A percentile compares a stretch with the other conserved stretches of the same genome.
Evolutionary conservation across 2,797 vertebrate species (phyloP).

Genomic region (Smutsia temminckii): DNA sequence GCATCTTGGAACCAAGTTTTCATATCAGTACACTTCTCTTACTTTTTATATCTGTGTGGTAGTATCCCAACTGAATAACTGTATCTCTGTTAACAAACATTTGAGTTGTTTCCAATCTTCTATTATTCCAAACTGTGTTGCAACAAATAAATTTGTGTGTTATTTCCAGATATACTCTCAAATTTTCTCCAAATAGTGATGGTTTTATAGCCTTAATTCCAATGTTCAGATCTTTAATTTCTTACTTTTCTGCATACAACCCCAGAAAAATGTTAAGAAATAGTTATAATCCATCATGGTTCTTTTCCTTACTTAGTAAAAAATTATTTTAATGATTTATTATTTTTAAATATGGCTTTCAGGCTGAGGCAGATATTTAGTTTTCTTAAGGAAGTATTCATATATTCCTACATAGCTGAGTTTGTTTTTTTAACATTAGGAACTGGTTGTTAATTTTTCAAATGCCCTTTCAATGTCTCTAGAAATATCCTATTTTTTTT

Average conservation of each 20-base stretch:
- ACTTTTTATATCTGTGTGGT: not conserved
- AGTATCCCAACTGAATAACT: not conserved
- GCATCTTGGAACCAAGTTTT: not conserved
- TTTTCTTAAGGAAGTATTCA: not conserved
- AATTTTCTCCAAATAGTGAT: not conserved
- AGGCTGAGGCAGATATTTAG: not conserved
- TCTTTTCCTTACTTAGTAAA: not conserved
- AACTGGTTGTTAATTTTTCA: constrained; percentile 12
- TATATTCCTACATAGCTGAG: not conserved
- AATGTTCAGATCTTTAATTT: not conserved
- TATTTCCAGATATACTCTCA: not conserved
- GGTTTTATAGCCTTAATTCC: constrained; percentile 3
- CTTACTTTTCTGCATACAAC: not conserved
- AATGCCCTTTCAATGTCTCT: not conserved
- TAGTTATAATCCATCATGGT: not conserved
- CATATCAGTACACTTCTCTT: not conserved
- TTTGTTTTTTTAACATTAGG: not conserved
- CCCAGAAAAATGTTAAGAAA: not conserved
- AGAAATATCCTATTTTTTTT: not conserved
- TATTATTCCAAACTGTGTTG: not conserved
- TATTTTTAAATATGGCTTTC: not conserved
- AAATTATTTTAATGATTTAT: not conserved
- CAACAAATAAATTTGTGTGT: not conserved
- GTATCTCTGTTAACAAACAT: not conserved
- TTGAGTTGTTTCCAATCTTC: not conserved